Evolutionary conservation across 2,113 vertebrate species (phyloP).

Genomic region (Callospermophilus lateralis): DNA sequence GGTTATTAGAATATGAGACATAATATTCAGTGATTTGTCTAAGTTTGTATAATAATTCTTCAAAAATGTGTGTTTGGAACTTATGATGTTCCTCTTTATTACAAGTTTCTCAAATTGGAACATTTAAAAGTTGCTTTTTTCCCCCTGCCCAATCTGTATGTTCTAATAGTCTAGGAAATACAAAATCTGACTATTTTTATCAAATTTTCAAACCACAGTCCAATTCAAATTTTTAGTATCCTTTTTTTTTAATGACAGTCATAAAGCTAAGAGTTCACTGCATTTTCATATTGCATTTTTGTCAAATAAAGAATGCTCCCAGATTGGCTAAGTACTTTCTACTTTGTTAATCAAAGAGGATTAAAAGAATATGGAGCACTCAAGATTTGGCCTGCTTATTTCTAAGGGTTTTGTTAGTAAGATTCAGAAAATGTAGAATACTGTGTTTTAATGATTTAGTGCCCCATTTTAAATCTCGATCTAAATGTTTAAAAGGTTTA

Average conservation of each 20-base stretch:
- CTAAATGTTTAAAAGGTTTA: slow-evolving; percentile 55
- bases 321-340: slow-evolving; percentile 28
- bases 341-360: slow-evolving; percentile 45
- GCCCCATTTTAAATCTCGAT: not conserved
- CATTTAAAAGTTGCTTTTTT: slow-evolving; percentile 45
- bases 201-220: slow-evolving; percentile 11
- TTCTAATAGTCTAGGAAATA: slow-evolving; percentile 45
- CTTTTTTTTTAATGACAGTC: not conserved
- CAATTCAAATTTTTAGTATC: slow-evolving; percentile 37
- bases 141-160: not conserved
- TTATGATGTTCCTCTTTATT: slow-evolving; percentile 46
- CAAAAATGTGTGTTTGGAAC: slow-evolving; percentile 62
- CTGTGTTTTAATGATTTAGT: slow-evolving; percentile 44
- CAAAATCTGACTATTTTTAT: slow-evolving; percentile 47
- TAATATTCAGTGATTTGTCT: slow-evolving; percentile 53
- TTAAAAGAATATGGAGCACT: not conserved
- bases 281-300: slow-evolving; percentile 65
- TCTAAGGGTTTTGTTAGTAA: slow-evolving; percentile 61
- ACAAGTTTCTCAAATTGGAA: slow-evolving; percentile 57
- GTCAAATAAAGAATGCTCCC: slow-evolving; percentile 33
- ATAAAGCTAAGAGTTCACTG: slow-evolving; percentile 38
- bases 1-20: slow-evolving; percentile 52
- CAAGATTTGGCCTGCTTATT: slow-evolving; percentile 43
- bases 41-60: slow-evolving; percentile 59
- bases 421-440: slow-evolving; percentile 29